phyloP scores from a whole-genome alignment of 1,140 invertebrate genomes.

The Wasmannia auropunctata region DNA sequence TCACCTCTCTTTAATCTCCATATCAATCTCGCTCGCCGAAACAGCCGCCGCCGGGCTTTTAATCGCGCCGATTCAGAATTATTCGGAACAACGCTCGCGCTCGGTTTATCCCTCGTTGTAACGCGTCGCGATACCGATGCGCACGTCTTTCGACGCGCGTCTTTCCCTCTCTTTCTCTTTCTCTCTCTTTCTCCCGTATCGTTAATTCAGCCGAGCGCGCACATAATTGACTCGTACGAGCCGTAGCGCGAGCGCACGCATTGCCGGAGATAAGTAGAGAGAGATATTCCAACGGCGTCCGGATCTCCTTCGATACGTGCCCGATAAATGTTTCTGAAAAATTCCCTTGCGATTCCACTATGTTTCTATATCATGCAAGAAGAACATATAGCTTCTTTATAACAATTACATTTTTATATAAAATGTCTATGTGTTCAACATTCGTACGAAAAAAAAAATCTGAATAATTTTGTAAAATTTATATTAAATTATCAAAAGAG shows the following conservation, averaged over 20 bases:
- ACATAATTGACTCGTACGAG: slow-evolving; percentile 52
- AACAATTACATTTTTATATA: too few species aligned
- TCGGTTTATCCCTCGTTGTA: not conserved
- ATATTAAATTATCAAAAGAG: not conserved
- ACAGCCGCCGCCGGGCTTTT: slow-evolving; percentile 50
- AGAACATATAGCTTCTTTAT: too few species aligned
- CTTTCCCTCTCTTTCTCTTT: not conserved
- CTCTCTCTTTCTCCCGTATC: not conserved
- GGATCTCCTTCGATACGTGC: not conserved
- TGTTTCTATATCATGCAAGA: not conserved
- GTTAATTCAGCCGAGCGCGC: slow-evolving; percentile 51
- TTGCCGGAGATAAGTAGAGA: slow-evolving; percentile 30
- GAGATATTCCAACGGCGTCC: not conserved
- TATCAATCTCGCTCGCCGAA: slow-evolving; percentile 74
- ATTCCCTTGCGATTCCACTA: not conserved
- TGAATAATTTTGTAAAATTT: not conserved
- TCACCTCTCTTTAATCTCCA: slow-evolving; percentile 71
- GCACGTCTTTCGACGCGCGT: slow-evolving; percentile 42
- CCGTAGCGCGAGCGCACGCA: slow-evolving; percentile 27
- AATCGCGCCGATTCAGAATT: slow-evolving; percentile 69
- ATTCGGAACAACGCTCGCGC: slow-evolving; percentile 32
- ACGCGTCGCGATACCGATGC: slow-evolving; percentile 33
- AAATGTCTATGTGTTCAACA: not conserved
- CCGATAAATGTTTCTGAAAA: not conserved
- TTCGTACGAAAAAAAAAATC: not conserved